Percentiles rank a stretch among this genome's conserved stretches.
phyloP scores from a whole-genome alignment of 2,888 invertebrate genomes.

The Trachelus troglodyta region DNA sequence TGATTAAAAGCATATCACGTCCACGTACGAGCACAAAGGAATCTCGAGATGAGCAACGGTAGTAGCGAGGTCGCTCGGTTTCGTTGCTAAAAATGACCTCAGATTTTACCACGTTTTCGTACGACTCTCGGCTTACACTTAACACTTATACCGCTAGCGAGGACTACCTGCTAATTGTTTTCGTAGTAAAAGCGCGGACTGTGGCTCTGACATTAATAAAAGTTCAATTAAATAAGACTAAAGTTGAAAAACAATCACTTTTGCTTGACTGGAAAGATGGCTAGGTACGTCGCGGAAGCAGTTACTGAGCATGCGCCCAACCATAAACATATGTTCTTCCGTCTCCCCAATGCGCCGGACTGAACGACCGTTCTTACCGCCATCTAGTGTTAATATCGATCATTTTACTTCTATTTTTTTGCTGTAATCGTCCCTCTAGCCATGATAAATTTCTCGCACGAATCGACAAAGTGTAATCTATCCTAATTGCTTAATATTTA shows the following conservation, averaged over 20 bases:
- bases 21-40: slow-evolving; percentile 25
- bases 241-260: slow-evolving; percentile 79
- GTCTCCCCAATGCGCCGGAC: slow-evolving; percentile 47
- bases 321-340: slow-evolving; percentile 64
- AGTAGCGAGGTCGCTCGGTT: slow-evolving; percentile 67
- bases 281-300: slow-evolving; percentile 68
- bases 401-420: not conserved
- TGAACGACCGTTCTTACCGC: slow-evolving; percentile 6
- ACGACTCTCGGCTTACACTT: slow-evolving; percentile 49
- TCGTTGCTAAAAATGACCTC: slow-evolving; percentile 41
- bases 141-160: slow-evolving; percentile 15
- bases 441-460: not conserved
- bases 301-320: slow-evolving; percentile 60
- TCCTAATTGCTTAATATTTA: not conserved
- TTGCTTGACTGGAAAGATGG: slow-evolving; percentile 78
- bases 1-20: not conserved
- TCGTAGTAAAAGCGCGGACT: slow-evolving; percentile 93
- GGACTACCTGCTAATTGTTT: slow-evolving; percentile 92
- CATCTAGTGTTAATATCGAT: not conserved
- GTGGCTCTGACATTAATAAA: slow-evolving; percentile 95
- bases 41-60: slow-evolving; percentile 66
- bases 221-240: slow-evolving; percentile 81
- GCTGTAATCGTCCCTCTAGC: not conserved
- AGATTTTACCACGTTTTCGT: slow-evolving; percentile 32
- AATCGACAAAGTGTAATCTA: not conserved